Base-by-base conservation (phyloP, 1,140 invertebrate genomes). In the Mizuhopecten yessoensis region DNA sequence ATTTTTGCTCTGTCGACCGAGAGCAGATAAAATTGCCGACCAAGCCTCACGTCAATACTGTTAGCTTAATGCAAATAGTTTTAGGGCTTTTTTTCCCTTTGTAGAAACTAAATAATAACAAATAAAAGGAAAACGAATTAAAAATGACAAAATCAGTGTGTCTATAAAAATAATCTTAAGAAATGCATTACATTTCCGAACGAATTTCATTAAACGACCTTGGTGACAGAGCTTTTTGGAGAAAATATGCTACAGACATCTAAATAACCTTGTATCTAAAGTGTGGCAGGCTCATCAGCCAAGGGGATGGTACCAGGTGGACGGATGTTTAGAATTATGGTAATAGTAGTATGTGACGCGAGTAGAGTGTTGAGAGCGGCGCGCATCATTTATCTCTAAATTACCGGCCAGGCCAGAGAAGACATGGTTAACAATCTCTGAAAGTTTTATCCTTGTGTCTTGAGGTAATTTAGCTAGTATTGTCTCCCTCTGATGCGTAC, bases 1-100 rank as follows among this genome's bases (percentile, higher is more conserved):
- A 75, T 75, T 75, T 75, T 7, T 75, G 57, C 57, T 75, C 57
- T 75, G 57, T n/a, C 57, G 23, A 75, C 57, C 57, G 57, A 29
- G n/a, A 75, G 57, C 5, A 75, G 57, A 75, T 75, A 75, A 75
- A 75, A 5, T n/a, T 29, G 57, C 29, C 57, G 57, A 75, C n/a
- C 23, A 29, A 29, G 5, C 57, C 42, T 45, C 1, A 7, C 29
- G 57, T 75, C 23, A 7, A 2, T 29, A 29, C 57, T 75, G 57
- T 75, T 7, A 75, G 57, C 57, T 75, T 75, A 29, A 29, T 29
- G 17, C 7, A 39, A 5, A 39, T 13, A 7, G 36, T 39, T 39
- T 39, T 13, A 13, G 36, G 36, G 36, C 5, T 5, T 39, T 39
- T 39, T 7, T 39, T 13, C 36, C n/a, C n/a, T n/a, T n/a, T n/a